Percentiles rank a stretch among this genome's conserved stretches.
These are phyloP conservation scores for Sebastes aleutianus DNA, from an alignment of 2,797 vertebrate species.

Conservation along the genomic window DNA sequence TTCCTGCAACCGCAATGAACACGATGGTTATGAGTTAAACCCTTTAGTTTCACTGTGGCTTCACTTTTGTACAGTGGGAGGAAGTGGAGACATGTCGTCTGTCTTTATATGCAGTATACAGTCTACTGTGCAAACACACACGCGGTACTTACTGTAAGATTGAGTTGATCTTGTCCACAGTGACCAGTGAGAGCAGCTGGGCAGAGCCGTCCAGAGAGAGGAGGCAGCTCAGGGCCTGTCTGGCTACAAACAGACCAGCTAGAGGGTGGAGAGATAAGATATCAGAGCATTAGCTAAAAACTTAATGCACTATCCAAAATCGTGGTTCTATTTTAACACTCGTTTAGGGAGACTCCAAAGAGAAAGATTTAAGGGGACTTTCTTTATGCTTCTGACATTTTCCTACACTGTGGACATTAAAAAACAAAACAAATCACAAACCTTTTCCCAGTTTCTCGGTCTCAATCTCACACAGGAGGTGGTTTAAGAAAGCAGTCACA, in stretches of 20 bases:
- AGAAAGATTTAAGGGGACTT: not conserved
- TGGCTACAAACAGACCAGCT: conserved; percentile 90
- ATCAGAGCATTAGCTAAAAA: not conserved
- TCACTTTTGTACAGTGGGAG: no score
- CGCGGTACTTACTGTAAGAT: conserved; percentile 79
- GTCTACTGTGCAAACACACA: no score
- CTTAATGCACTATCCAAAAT: not conserved
- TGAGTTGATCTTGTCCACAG: conserved; percentile 85
- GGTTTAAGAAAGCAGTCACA: conserved; percentile 81
- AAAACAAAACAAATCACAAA: conserved; percentile 63
- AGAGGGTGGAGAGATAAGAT: not conserved
- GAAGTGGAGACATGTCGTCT: no score
- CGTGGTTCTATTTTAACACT: not conserved
- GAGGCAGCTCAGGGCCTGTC: conserved; percentile 92
- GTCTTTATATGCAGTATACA: no score
- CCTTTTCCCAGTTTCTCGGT: conserved; percentile 83
- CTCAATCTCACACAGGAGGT: conserved; percentile 82
- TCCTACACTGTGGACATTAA: not conserved
- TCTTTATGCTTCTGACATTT: no score
- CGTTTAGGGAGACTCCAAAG: not conserved
- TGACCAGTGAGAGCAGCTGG: conserved; percentile 84
- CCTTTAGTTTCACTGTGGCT: not conserved
- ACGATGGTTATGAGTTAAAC: accelerated
- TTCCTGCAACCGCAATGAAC: conserved; percentile 68
- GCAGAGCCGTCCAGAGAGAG: conserved; percentile 90